phyloP scores from a whole-genome alignment of 1,140 invertebrate genomes.

The Amphibalanus amphitrite region DNA sequence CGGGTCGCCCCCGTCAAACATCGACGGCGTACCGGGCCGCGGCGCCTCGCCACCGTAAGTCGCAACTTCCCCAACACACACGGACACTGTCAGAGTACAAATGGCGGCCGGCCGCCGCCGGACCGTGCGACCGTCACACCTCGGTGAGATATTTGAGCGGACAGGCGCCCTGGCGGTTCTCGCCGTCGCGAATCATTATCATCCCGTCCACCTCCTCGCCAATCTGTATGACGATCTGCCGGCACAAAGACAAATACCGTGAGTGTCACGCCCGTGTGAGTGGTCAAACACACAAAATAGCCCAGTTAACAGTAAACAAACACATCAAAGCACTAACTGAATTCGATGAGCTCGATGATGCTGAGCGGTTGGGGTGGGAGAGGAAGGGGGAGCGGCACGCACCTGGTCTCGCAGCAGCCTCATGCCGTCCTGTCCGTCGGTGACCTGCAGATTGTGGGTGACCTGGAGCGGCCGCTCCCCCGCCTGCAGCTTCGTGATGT shows the following conservation, averaged over 20 bases:
- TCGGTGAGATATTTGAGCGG: constrained; percentile 34
- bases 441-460: constrained; percentile 45
- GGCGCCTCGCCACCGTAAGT: too few species aligned
- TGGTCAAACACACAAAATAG: too few species aligned
- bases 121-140: constrained; percentile 22
- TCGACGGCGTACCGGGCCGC: too few species aligned
- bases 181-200: constrained; percentile 75
- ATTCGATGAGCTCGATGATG: too few species aligned
- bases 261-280: too few species aligned
- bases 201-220: constrained; percentile 80
- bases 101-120: constrained; percentile 3
- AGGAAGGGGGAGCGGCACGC: too few species aligned
- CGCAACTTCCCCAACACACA: too few species aligned
- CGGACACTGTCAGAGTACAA: constrained; percentile 1
- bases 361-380: too few species aligned
- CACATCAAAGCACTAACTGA: too few species aligned
- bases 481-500: constrained; percentile 76
- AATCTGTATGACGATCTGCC: constrained; percentile 45
- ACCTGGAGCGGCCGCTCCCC: constrained; percentile 68
- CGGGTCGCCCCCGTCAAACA: too few species aligned
- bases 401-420: constrained; percentile 51
- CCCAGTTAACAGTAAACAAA: too few species aligned
- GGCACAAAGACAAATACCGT: constrained; percentile 10
- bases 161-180: constrained; percentile 62
- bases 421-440: constrained; percentile 36